Conservation (phyloP, 2,113 vertebrate genomes). For the Daphoenositta chrysoptera region DNA sequence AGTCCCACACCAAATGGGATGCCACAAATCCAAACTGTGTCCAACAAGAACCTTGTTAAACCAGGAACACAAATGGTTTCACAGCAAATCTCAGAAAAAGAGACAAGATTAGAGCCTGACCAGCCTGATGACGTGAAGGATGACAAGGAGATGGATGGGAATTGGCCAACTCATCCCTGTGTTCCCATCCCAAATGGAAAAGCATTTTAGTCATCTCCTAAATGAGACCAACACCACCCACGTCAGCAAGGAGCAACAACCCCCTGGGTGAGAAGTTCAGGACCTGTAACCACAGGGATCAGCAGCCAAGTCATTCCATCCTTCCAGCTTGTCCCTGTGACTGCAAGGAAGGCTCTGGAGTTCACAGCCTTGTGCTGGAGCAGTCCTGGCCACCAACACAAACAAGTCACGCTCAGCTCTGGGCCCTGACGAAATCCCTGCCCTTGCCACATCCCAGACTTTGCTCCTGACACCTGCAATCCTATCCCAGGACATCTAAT, state of each 20-base stretch:
- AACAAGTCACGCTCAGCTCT: neutral
- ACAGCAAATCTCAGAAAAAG: neutral
- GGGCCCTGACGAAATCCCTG: neutral
- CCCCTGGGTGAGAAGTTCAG: neutral
- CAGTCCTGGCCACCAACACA: neutral
- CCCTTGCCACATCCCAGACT: neutral
- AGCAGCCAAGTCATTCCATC: neutral
- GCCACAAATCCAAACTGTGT: neutral
- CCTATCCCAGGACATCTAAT: neutral
- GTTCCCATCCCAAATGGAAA: neutral
- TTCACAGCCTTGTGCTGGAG: neutral
- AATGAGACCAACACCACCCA: neutral
- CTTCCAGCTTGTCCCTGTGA: neutral
- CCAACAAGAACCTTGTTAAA: neutral
- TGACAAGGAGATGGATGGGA: neutral
- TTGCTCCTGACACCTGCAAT: neutral
- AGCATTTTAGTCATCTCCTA: neutral
- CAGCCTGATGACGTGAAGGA: neutral
- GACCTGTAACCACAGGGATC: neutral
- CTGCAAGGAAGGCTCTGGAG: neutral
- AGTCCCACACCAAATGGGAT: neutral
- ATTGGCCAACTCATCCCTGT: neutral
- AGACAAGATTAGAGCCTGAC: neutral
- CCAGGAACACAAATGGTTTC: rapidly evolving
- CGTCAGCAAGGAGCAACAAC: neutral